phyloP scores from a whole-genome alignment of 2,888 invertebrate genomes.

The Ophion ventricosus region DNA sequence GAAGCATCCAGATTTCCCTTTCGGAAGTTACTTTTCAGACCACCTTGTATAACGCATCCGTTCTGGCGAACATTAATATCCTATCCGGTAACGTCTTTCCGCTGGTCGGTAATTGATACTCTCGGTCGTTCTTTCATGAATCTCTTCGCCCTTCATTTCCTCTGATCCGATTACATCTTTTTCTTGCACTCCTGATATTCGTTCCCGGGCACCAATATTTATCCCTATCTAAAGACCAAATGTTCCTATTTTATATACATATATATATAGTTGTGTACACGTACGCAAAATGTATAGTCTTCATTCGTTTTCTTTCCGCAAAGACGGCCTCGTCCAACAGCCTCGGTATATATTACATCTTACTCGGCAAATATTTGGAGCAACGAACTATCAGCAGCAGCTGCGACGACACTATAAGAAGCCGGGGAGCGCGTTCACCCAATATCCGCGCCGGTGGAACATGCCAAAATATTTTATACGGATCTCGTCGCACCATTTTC shows the following conservation, averaged over 20 bases:
- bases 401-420: constrained; percentile 65
- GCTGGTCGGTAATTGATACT: constrained; percentile 73
- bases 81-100: constrained; percentile 71
- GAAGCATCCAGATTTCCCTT: background rate
- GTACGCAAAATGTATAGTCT: background rate
- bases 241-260: too few relatives aligned
- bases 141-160: constrained; percentile 64
- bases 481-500: constrained; percentile 14
- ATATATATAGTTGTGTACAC: background rate
- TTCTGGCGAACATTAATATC: constrained; percentile 74
- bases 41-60: constrained; percentile 52
- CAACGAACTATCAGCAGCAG: constrained; percentile 73
- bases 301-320: background rate
- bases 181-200: constrained; percentile 29
- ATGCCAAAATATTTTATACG: constrained; percentile 27
- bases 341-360: constrained; percentile 35
- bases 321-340: background rate
- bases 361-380: constrained; percentile 69
- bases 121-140: constrained; percentile 65
- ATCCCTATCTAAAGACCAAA: too few relatives aligned
- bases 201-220: constrained; percentile 25
- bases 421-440: constrained; percentile 30
- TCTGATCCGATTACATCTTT: constrained; percentile 54
- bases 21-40: background rate
- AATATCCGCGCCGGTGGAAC: constrained; percentile 34